Conservation (phyloP, 2,888 invertebrate species). For the Acanthosepion esculentum region DNA sequence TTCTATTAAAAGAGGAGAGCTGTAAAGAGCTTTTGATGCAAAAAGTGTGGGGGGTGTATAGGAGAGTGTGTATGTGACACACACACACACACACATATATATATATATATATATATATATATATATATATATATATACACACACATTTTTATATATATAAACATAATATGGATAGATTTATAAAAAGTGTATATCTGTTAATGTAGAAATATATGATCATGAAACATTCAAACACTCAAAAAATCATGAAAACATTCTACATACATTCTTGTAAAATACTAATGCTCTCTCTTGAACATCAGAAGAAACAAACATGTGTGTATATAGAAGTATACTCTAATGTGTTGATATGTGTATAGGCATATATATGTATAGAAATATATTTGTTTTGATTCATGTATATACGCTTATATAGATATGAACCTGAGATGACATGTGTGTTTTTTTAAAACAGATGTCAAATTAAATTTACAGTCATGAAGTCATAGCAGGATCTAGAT, state of each 20-base stretch:
- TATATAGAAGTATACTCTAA: background rate
- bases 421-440: background rate
- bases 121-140: background rate
- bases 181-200: background rate
- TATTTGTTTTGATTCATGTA: background rate
- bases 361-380: background rate
- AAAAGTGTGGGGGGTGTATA: background rate
- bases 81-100: background rate
- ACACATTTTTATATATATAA: no score
- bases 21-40: constrained; percentile 21
- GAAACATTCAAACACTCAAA: no score
- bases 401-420: background rate
- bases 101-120: background rate
- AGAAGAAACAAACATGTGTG: no score
- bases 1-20: background rate
- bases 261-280: no score
- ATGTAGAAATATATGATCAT: background rate
- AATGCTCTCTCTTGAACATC: no score
- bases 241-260: no score
- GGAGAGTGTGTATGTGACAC: background rate
- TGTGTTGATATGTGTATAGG: background rate
- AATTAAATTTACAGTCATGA: no score
- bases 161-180: background rate
- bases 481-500: no score
- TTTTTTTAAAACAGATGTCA: no score